Evolutionary conservation across 1,140 invertebrate species (phyloP), one percentile per base, ranked within the genome.

Genomic region (Neocloeon triangulifer): DNA sequence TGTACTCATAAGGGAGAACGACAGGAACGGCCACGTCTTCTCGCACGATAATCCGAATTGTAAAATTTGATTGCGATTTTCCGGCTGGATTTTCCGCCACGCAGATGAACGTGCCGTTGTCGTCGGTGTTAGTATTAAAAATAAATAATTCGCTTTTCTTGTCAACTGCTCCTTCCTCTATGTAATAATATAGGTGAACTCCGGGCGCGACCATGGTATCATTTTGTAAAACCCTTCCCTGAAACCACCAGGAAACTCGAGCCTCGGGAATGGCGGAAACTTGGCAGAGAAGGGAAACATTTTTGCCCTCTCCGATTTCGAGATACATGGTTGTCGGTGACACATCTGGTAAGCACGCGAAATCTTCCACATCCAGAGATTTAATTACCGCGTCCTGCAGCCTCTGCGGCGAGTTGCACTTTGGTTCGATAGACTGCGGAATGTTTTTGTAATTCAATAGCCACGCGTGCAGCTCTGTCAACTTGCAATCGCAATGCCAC

Each of bases 401-500:
- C 18, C 74, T 55, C 5, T 56, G 44, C 2, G 84, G 84, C 12
- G 61, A 53, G 16, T 61, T 60, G 49, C 84, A 91, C 39, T 68
- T 62, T 1, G 82, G 81, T 39, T 75, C 71, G 1, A 62, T 58
- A 0, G 61, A 51, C 33, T 73, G 63, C 0, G 79, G 70, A 23
- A 72, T 66, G 43, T 69, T 72, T n/a, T n/a, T n/a, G 42, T 70
- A 73, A 42, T 68, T 64, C 18, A 62, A 54, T 33, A 89, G 57
- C 82, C 82, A 89, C 15, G 58, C 51, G 37, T 79, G 64, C 41
- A 89, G 53, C 39, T 75, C 66, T 23, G 71, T 50, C 26, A 88
- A 53, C 32, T 68, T 63, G 47, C 84, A 91, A 47, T 88, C 78
- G 50, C 84, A 91, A 26, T 67, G 59, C 84, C 84, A 91, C 26